A percentile compares a stretch with the other conserved stretches of the same genome.
Evolutionary conservation across 1,140 invertebrate genomes (phyloP).

Genomic region (Apis florea): DNA sequence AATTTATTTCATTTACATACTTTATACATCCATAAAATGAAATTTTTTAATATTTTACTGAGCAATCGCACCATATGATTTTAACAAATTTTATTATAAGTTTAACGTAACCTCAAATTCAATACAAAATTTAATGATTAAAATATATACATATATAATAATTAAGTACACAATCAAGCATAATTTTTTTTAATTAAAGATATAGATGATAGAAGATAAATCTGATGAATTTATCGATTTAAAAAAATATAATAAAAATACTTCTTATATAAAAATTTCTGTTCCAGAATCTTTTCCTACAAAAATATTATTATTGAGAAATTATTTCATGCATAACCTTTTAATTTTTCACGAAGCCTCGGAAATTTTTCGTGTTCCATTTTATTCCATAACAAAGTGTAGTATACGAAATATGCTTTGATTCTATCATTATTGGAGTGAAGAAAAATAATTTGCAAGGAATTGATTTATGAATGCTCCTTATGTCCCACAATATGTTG

Average conservation of each 20-base stretch:
- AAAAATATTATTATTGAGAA: neutral
- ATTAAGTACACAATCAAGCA: neutral
- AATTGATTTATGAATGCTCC: slow-evolving; percentile 1
- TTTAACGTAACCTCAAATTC: neutral
- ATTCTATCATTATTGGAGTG: slow-evolving; percentile 3
- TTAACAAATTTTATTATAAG: neutral
- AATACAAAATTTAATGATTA: neutral
- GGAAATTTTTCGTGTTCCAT: neutral
- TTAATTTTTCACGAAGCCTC: neutral
- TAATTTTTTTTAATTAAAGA: too few relatives aligned
- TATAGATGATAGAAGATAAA: too few relatives aligned
- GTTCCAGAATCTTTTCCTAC: neutral
- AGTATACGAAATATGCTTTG: slow-evolving; percentile 28
- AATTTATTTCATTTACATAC: slow-evolving; percentile 2
- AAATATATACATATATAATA: neutral
- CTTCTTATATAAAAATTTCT: neutral
- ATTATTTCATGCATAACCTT: neutral
- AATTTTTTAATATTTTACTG: neutral
- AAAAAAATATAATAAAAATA: neutral
- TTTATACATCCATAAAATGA: neutral
- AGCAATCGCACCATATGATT: neutral
- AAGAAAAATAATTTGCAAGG: slow-evolving; percentile 42
- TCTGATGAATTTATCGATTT: neutral
- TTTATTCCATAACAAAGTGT: slow-evolving; percentile 16
- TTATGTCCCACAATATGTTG: neutral